A percentile compares a stretch with the other conserved stretches of the same genome.
Evolutionary conservation across 2,797 vertebrate species (phyloP).

Genomic region (Xenentodon cancila): DNA sequence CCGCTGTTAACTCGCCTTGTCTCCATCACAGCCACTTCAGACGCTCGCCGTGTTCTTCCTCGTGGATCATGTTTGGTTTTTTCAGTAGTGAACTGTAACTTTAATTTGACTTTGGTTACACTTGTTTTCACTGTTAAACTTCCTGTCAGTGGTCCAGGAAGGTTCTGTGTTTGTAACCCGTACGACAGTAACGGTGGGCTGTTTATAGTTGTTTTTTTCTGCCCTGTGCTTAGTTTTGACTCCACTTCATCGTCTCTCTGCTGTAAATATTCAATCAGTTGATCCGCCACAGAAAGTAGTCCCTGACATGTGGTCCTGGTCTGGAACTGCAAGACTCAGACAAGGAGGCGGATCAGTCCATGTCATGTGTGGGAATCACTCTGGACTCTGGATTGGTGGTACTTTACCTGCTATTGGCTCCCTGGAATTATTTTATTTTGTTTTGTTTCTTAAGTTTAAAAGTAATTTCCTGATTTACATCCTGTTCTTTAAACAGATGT

Average conservation of each 20-base stretch:
- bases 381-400: not conserved
- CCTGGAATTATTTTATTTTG: too few species aligned
- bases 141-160: too few species aligned
- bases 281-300: not conserved
- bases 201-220: too few species aligned
- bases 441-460: too few species aligned
- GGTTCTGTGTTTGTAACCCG: too few species aligned
- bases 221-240: not conserved
- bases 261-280: slow-evolving; percentile 5
- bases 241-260: not conserved
- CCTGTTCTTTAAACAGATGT: not conserved
- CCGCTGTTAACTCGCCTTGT: not conserved
- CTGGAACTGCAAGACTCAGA: not conserved
- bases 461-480: not conserved
- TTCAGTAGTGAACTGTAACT: too few species aligned
- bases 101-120: too few species aligned
- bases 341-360: not conserved
- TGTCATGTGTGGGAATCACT: not conserved
- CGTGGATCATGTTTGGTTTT: too few species aligned
- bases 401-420: not conserved
- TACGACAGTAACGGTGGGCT: too few species aligned
- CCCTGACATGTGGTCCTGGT: not conserved
- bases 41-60: not conserved
- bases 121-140: too few species aligned
- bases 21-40: too few species aligned